phyloP scores from a whole-genome alignment of 2,888 invertebrate species.

The Coleophora deauratella region DNA sequence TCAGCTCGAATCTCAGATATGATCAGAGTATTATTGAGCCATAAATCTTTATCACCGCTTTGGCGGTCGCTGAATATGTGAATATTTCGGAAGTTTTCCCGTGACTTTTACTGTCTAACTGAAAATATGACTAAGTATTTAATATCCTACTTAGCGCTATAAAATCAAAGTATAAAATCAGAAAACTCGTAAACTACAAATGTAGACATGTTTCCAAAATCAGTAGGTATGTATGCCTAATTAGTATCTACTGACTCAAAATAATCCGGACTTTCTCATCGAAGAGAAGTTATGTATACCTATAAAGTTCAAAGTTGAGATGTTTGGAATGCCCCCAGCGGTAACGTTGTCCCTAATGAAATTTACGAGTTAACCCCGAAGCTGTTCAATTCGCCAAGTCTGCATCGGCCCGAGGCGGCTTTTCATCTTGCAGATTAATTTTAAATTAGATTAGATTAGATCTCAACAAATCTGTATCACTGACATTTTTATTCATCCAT shows the following conservation, averaged over 20 bases:
- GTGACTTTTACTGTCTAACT: constrained; percentile 9
- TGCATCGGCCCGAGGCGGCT: constrained; percentile 28
- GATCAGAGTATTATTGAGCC: constrained; percentile 65
- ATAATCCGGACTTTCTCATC: too few relatives aligned
- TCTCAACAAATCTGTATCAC: constrained; percentile 41
- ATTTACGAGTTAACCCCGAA: constrained; percentile 43
- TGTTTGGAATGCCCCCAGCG: constrained; percentile 36
- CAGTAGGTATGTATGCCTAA: too few relatives aligned
- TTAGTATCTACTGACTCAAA: too few relatives aligned
- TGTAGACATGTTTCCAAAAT: too few relatives aligned
- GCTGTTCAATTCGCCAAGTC: constrained; percentile 39
- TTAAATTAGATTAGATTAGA: constrained; percentile 61
- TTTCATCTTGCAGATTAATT: constrained; percentile 60
- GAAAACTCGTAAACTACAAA: too few relatives aligned
- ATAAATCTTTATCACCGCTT: constrained; percentile 63
- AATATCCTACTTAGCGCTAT: too few relatives aligned
- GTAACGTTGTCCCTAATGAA: constrained; percentile 45
- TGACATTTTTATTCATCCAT: constrained; percentile 40
- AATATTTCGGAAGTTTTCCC: constrained; percentile 51
- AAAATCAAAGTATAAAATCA: too few relatives aligned
- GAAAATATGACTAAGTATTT: too few relatives aligned
- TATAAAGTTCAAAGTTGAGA: constrained; percentile 3
- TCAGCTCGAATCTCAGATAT: constrained; percentile 57
- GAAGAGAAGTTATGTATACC: neutral
- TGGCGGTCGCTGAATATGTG: constrained; percentile 40